phyloP scores from a whole-genome alignment of 2,113 vertebrate species.

The Chunga burmeisteri region DNA sequence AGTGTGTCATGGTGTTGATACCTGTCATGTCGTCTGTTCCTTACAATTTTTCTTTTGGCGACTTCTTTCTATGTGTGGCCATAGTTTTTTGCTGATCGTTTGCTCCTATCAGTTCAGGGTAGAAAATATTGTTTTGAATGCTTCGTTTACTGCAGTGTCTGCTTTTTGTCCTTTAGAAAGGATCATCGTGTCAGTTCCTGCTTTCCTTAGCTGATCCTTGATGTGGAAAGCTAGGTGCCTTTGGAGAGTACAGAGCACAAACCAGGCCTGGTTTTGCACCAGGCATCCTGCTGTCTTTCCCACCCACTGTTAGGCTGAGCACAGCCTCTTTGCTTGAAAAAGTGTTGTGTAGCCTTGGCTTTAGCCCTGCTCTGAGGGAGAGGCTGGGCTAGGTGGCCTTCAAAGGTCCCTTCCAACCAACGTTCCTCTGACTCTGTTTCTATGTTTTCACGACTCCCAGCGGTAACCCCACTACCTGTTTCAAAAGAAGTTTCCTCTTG shows the following conservation, averaged over 20 bases:
- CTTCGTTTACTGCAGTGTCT: background rate
- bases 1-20: background rate
- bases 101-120: background rate
- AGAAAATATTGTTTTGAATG: background rate
- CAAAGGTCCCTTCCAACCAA: background rate
- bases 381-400: background rate
- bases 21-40: background rate
- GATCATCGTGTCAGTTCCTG: background rate
- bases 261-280: background rate
- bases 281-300: background rate
- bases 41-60: background rate
- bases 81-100: background rate
- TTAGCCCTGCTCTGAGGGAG: background rate
- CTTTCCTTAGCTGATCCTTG: background rate
- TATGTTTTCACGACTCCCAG: background rate
- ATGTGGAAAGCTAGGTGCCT: background rate
- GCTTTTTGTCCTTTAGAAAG: background rate
- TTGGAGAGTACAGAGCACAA: fast-evolving
- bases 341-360: background rate
- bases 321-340: background rate
- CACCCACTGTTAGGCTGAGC: background rate
- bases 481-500: background rate
- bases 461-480: background rate
- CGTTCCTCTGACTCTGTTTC: background rate
- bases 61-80: background rate